Percentiles rank a stretch among this genome's conserved stretches.
phyloP scores from a whole-genome alignment of 2,888 invertebrate species.

The Sericinus montela region DNA sequence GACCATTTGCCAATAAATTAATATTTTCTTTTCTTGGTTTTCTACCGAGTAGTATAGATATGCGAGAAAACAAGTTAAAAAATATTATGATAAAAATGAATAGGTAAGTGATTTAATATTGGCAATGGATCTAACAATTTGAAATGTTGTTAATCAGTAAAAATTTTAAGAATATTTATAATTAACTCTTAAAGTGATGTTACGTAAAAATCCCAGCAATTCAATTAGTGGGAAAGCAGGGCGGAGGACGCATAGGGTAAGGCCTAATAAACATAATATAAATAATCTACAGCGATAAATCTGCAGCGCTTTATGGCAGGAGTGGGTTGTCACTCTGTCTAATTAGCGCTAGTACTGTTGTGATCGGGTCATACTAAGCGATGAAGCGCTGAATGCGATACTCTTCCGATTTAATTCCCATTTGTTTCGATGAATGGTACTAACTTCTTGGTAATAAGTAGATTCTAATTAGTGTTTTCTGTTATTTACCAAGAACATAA shows the following conservation, averaged over 20 bases:
- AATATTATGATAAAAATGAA: too few relatives aligned
- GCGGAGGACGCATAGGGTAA: slow-evolving; percentile 57
- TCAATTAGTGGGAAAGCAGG: slow-evolving; percentile 75
- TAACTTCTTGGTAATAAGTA: background rate
- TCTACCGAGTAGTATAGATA: too few relatives aligned
- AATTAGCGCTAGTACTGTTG: slow-evolving; percentile 73
- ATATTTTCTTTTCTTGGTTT: too few relatives aligned
- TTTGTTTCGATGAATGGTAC: background rate
- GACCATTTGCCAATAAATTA: too few relatives aligned
- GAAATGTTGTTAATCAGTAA: too few relatives aligned
- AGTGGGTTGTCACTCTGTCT: slow-evolving; percentile 78
- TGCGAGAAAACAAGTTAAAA: too few relatives aligned
- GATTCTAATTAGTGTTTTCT: slow-evolving; percentile 1
- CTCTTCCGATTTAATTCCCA: slow-evolving; percentile 12
- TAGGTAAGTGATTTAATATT: too few relatives aligned
- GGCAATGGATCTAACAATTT: too few relatives aligned
- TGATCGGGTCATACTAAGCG: slow-evolving; percentile 33
- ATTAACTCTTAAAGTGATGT: slow-evolving; percentile 59
- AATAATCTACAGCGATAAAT: slow-evolving; percentile 78
- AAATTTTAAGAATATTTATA: slow-evolving; percentile 12
- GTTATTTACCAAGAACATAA: background rate
- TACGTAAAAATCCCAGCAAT: slow-evolving; percentile 71
- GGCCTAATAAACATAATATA: slow-evolving; percentile 79
- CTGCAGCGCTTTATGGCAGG: slow-evolving; percentile 77
- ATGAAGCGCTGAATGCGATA: slow-evolving; percentile 29